Conservation (phyloP, 1,140 invertebrate genomes). For the Lineus longissimus region DNA sequence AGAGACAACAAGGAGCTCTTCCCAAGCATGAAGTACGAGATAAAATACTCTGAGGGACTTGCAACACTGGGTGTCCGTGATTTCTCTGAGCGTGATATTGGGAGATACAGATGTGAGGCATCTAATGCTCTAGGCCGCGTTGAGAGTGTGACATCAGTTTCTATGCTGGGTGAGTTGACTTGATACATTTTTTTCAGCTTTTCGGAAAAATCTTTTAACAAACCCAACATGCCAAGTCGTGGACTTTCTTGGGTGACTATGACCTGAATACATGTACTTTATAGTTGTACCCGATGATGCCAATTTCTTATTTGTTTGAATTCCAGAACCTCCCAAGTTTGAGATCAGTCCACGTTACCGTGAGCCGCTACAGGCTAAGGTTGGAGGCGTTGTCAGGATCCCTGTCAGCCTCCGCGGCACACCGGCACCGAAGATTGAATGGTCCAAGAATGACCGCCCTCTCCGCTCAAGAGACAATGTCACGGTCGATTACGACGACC, state of each 20-base stretch:
- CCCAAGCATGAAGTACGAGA: slow-evolving; percentile 48
- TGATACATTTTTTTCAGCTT: no score
- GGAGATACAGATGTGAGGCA: slow-evolving; percentile 41
- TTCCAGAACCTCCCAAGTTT: slow-evolving; percentile 2
- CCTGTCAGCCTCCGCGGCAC: background rate
- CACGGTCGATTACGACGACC: slow-evolving; percentile 10
- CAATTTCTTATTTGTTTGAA: no score
- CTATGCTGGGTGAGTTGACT: slow-evolving; percentile 11
- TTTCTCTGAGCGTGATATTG: slow-evolving; percentile 36
- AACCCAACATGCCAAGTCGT: no score
- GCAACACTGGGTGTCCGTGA: slow-evolving; percentile 37
- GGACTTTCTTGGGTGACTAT: no score
- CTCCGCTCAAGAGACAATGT: slow-evolving; percentile 46
- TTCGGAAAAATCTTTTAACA: no score
- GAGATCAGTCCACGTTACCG: background rate
- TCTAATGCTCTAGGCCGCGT: slow-evolving; percentile 40
- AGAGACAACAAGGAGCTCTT: slow-evolving; percentile 45
- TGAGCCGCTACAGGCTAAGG: background rate
- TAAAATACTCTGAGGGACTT: slow-evolving; percentile 38
- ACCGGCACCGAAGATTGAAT: slow-evolving; percentile 1
- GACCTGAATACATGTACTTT: no score
- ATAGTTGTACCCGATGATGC: no score
- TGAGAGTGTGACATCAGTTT: slow-evolving; percentile 23
- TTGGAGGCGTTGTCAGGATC: background rate
- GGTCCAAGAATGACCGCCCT: slow-evolving; percentile 8